Evolutionary conservation across 1,140 invertebrate species (phyloP), one percentile per base, ranked within the genome.

Genomic region (Caenorhabditis remanei): DNA sequence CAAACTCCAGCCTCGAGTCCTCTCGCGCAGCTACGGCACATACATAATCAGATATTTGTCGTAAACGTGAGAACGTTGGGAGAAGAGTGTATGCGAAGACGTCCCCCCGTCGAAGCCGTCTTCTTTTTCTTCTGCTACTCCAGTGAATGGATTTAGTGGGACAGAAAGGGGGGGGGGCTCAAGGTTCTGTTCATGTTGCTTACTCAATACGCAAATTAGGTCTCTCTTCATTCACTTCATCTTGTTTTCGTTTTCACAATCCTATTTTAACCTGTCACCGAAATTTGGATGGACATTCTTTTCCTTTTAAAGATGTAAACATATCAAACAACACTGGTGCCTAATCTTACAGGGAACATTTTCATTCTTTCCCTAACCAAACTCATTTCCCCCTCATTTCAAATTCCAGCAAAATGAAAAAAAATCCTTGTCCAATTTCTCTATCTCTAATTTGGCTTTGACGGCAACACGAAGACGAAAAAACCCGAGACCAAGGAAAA

Each of bases 51-150:
- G 71, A 53, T 79, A 79, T 79, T 79, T 46, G 46, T 79, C 71
- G 71, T 79, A 79, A 79, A 79, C 71, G 71, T 79, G 71, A 79
- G 71, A 79, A 79, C 71, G 46, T 79, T 71, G 65, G 41, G 16
- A 71, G 65, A 46, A 9, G 65, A 19, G 65, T 16, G 65, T 43
- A 16, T 14, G 65, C 40, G 41, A 43, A 43, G 65, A 7, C 21
- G 61, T 40, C 61, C 14, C 14, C 21, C 5, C 9, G 32, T 2
- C 32, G 32, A 32, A 32, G 32, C 61, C 8, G 8, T 14, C 21
- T 63, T 32, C 61, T 58, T n/a, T 21, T 53, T 32, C 61, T 63
- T 24, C 16, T 14, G 24, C 61, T 40, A 65, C 24, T 65, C 61
- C 61, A 65, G 61, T 40, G 41, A 71, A 43, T 71, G 65, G 65